Conservation (phyloP, 2,113 vertebrate genomes). For the Strigops habroptila region DNA sequence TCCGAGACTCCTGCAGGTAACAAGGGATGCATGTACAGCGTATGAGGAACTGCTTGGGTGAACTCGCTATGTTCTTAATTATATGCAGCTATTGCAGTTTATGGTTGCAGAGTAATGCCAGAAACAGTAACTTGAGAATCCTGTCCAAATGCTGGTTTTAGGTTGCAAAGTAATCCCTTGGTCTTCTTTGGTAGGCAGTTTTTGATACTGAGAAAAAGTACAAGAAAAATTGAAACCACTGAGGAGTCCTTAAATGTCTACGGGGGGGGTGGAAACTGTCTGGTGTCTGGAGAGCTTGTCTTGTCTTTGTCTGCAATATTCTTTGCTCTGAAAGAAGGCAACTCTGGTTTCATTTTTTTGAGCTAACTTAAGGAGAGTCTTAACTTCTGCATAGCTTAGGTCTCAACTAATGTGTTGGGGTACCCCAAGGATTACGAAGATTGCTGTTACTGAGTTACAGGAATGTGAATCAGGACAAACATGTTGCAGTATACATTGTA, state of each 20-base stretch:
- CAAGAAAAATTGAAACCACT: neutral
- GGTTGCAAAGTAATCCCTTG: neutral
- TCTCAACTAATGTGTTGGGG: neutral
- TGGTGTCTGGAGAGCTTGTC: neutral
- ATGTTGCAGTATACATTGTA: neutral
- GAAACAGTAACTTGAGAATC: neutral
- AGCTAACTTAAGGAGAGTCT: neutral
- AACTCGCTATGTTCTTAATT: neutral
- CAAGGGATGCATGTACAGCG: neutral
- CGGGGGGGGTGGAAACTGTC: accelerated
- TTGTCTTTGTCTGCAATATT: neutral
- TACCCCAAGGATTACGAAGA: neutral
- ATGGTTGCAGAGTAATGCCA: neutral
- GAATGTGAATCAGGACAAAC: neutral
- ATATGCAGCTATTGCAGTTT: neutral
- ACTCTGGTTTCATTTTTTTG: neutral
- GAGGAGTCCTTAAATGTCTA: neutral
- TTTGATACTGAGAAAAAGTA: neutral
- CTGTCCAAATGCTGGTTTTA: neutral
- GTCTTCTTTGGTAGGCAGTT: neutral
- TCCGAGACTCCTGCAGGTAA: neutral
- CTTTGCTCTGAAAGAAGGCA: neutral
- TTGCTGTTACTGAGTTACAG: neutral
- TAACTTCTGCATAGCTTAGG: neutral
- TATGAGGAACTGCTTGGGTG: neutral